These are phyloP conservation scores for Chrysochloris asiatica DNA, from an alignment of 2,113 vertebrate genomes.

Conservation along the genomic window DNA sequence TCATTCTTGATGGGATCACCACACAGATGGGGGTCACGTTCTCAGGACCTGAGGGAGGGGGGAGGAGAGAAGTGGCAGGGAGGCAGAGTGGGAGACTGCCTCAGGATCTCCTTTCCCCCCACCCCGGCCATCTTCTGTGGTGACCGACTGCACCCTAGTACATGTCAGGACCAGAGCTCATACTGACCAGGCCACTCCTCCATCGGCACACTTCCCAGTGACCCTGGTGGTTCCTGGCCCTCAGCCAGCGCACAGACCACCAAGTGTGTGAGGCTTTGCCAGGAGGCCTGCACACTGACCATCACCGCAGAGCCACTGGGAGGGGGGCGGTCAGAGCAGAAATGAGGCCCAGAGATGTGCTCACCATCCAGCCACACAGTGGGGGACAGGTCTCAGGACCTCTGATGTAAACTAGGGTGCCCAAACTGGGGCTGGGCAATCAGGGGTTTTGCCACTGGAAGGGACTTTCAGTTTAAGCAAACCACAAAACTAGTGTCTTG, in stretches of 20 bases:
- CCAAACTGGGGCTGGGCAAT: background rate
- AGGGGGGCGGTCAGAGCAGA: background rate
- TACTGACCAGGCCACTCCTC: accelerated
- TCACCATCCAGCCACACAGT: background rate
- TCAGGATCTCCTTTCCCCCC: background rate
- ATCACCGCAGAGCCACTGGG: accelerated
- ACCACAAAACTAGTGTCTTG: background rate
- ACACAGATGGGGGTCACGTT: background rate
- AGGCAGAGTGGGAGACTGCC: background rate
- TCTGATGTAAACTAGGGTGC: background rate
- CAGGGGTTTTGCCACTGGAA: background rate
- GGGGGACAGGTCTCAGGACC: background rate
- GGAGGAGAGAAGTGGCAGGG: accelerated
- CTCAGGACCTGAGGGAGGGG: background rate
- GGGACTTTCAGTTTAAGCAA: background rate
- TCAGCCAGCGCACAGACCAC: accelerated
- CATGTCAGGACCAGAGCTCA: background rate
- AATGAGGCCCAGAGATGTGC: background rate
- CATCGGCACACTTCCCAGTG: background rate
- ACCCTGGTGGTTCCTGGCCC: background rate
- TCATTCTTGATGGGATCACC: accelerated
- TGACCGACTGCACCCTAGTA: background rate
- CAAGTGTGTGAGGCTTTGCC: accelerated
- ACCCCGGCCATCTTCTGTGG: background rate
- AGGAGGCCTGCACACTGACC: accelerated